Evolutionary conservation across 2,113 vertebrate species (phyloP), one percentile per base, ranked within the genome.

Genomic region (Myrmecobius fasciatus): DNA sequence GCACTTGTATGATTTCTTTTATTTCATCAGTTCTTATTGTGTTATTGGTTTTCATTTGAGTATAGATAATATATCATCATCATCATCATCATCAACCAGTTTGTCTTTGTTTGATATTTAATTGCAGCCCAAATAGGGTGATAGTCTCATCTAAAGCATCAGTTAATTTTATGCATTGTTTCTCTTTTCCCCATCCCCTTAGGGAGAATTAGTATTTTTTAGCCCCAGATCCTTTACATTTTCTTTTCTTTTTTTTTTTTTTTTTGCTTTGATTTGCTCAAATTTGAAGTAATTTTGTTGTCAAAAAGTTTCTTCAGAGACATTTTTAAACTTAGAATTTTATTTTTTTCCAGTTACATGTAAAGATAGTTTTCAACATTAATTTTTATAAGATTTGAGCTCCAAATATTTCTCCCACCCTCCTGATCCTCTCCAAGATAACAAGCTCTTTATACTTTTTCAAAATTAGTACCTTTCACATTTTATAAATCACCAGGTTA

Each of bases 161-260:
- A 75, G n/a, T 83, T 83, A 83, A 83, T 5, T 83, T 43, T 4
- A 7, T 83, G 20, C 49, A 51, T 43, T 8, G n/a, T n/a, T 83
- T 20, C 67, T 43, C 3, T 36, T 3, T 6, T 8, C n/a, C n/a
- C 9, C 36, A 2, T 2, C 60, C 5, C 3, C 1, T 3, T 36
- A 36, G 1, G 31, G 12, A 43, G n/a, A 83, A 83, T 83, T 43
- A 83, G 0, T 83, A 75, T 43, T 83, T 83, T 83, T 43, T n/a
- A 83, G 14, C 22, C 67, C 67, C 36, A n/a, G 17, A n/a, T n/a
- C 53, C 53, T 53, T 53, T 53, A 53, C 17, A 53, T 24, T 53
- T 53, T 24, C 24, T 51, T 51, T 49, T 49, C 12, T 49, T 49
- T 49, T 0, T 8, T 49, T 48, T n/a, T n/a, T n/a, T n/a, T 49